Evolutionary conservation across 2,888 invertebrate genomes (phyloP).

Genomic region (Drosophila crucigera): DNA sequence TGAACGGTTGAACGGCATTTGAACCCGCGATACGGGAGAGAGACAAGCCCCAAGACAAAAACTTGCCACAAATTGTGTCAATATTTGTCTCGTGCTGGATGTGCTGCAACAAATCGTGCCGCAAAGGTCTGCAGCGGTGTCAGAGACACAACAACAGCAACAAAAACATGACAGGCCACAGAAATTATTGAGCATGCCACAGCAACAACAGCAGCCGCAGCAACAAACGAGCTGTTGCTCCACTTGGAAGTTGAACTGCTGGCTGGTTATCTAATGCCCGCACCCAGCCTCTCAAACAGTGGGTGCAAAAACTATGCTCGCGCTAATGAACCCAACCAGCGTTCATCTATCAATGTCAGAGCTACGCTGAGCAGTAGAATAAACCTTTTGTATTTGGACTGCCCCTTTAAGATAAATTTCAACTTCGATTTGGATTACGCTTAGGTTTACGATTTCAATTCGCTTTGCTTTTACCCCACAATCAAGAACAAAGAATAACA

Average conservation of each 20-base stretch:
- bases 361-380: conserved; percentile 57
- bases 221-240: conserved; percentile 44
- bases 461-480: conserved; percentile 71
- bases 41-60: conserved; percentile 41
- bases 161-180: conserved; percentile 77
- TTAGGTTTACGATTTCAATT: conserved; percentile 56
- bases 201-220: conserved; percentile 3
- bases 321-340: conserved; percentile 71
- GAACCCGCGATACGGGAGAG: conserved; percentile 46
- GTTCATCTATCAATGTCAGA: conserved; percentile 81
- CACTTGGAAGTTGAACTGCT: conserved; percentile 41
- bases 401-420: conserved; percentile 51
- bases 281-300: conserved; percentile 63
- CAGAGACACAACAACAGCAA: conserved; percentile 60
- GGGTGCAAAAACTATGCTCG: conserved; percentile 72
- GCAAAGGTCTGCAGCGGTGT: conserved; percentile 84
- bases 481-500: conserved; percentile 74
- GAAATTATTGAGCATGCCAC: conserved; percentile 76
- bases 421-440: conserved; percentile 49
- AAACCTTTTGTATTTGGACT: conserved; percentile 56
- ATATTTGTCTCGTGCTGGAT: conserved; percentile 79
- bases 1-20: conserved; percentile 66
- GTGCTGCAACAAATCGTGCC: conserved; percentile 85
- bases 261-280: conserved; percentile 65
- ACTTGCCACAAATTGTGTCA: conserved; percentile 78